Percentiles rank a stretch among this genome's conserved stretches.
Conservation (phyloP, 2,797 vertebrate genomes). For the Iguana delicatissima region DNA sequence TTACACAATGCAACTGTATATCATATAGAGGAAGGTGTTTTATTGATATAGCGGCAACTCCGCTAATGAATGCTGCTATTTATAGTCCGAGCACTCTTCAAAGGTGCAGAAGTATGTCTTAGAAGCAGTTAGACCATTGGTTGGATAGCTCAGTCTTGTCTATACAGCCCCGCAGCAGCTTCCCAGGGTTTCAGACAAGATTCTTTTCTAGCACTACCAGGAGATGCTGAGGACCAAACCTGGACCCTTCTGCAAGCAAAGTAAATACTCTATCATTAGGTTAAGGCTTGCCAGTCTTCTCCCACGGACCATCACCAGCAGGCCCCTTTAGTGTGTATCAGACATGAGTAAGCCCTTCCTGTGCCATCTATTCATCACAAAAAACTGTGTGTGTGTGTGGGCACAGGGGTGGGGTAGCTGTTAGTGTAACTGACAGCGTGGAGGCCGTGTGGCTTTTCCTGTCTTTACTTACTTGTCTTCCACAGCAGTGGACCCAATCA, state of each 20-base stretch:
- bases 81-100: too few species aligned
- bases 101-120: too few species aligned
- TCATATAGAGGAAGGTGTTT: too few species aligned
- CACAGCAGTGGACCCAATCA: conserved; percentile 96
- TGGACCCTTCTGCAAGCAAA: neutral
- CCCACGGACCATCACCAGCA: too few species aligned
- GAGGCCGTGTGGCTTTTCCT: neutral
- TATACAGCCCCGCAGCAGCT: too few species aligned
- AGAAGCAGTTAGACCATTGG: too few species aligned
- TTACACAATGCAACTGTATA: too few species aligned
- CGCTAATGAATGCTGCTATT: too few species aligned
- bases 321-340: neutral
- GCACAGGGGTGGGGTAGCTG: accelerated
- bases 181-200: too few species aligned
- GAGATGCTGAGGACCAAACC: neutral
- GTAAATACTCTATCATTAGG: neutral
- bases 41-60: too few species aligned
- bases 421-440: neutral
- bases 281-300: neutral
- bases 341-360: neutral
- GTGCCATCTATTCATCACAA: too few species aligned
- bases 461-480: conserved; percentile 90
- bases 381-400: neutral
- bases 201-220: neutral
- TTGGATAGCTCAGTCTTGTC: too few species aligned